Conservation (phyloP, 2,797 vertebrate genomes). For the Gallinago solitaria region DNA sequence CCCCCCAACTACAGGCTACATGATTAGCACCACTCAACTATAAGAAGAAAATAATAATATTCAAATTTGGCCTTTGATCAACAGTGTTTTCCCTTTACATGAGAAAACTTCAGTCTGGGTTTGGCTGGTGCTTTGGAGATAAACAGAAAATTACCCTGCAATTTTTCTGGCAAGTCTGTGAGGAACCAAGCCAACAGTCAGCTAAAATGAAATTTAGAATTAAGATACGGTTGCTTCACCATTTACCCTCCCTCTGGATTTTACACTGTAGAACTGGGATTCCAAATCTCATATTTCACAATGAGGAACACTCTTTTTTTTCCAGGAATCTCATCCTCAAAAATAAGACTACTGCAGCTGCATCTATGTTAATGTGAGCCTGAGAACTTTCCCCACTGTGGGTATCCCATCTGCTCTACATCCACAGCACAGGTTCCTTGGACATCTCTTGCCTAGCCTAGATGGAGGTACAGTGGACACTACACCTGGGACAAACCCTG, state of each 20-base stretch:
- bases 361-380: neutral
- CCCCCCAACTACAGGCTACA: neutral
- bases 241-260: neutral
- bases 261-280: neutral
- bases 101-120: neutral
- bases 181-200: conserved; percentile 15
- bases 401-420: neutral
- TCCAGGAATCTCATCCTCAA: neutral
- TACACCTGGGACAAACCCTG: neutral
- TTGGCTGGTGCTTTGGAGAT: conserved; percentile 34
- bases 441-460: neutral
- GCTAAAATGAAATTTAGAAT: conserved; percentile 9
- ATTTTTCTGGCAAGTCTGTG: neutral
- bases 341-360: neutral
- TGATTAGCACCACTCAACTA: neutral
- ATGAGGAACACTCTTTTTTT: neutral
- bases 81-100: neutral
- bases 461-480: neutral
- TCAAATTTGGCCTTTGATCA: conserved; percentile 30
- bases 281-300: neutral
- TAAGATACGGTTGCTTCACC: neutral
- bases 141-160: conserved; percentile 11
- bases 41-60: neutral
- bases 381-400: neutral
- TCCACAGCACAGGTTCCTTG: neutral